Percentiles rank a stretch among this genome's conserved stretches.
Evolutionary conservation across 2,888 invertebrate genomes (phyloP).

Genomic region (Sussaba pulchella): DNA sequence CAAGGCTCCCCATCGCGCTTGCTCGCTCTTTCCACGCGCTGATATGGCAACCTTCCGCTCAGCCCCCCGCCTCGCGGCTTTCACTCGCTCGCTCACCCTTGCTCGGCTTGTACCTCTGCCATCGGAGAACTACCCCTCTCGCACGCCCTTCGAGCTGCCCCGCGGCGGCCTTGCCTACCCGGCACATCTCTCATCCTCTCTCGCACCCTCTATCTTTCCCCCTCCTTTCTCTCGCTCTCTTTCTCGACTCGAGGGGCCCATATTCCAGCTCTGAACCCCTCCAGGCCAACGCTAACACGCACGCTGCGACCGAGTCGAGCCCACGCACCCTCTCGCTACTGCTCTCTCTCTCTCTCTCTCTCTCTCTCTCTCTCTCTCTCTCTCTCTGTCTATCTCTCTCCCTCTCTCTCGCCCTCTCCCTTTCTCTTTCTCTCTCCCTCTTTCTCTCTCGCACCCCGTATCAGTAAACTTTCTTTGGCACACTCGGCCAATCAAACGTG

Average conservation of each 20-base stretch:
- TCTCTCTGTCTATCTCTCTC: too few species aligned
- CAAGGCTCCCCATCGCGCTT: constrained; percentile 66
- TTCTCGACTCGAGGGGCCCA: constrained; percentile 44
- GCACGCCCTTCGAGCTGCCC: constrained; percentile 61
- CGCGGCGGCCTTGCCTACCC: constrained; percentile 62
- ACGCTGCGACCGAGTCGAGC: constrained; percentile 58
- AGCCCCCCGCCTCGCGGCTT: constrained; percentile 79
- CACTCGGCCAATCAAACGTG: constrained; percentile 81
- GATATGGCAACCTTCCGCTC: constrained; percentile 74
- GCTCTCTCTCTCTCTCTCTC: constrained; percentile 30
- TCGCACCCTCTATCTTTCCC: constrained; percentile 60
- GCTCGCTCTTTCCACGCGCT: constrained; percentile 70
- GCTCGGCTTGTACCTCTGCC: constrained; percentile 59
- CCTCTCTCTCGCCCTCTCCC: constrained; percentile 47
- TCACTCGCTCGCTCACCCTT: constrained; percentile 70
- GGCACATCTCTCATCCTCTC: constrained; percentile 64
- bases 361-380: constrained; percentile 45
- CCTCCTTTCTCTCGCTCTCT: constrained; percentile 54
- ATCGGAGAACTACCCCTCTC: constrained; percentile 57
- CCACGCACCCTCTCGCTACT: constrained; percentile 56
- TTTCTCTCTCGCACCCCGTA: constrained; percentile 67
- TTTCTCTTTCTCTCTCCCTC: too few species aligned
- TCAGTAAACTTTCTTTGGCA: constrained; percentile 73
- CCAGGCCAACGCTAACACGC: constrained; percentile 57
- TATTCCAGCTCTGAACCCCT: constrained; percentile 62